phyloP scores from a whole-genome alignment of 2,888 invertebrate genomes.

The Oconnorella tubifera region DNA sequence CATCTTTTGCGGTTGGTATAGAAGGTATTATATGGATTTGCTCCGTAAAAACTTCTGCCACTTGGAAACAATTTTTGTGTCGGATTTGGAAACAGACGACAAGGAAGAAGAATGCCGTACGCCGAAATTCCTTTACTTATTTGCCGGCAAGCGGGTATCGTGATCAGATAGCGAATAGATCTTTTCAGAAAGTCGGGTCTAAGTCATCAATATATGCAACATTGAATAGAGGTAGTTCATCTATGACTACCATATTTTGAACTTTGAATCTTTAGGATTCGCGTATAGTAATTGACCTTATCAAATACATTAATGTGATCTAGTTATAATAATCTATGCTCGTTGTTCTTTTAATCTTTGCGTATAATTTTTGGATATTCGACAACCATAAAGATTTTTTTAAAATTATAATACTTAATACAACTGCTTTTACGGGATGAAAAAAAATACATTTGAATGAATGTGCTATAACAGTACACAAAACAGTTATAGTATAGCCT shows the following conservation, averaged over 20 bases:
- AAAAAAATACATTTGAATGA: too few relatives aligned
- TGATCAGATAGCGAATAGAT: not conserved
- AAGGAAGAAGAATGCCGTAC: not conserved
- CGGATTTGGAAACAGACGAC: not conserved
- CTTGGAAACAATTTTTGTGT: not conserved
- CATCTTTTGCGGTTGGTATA: not conserved
- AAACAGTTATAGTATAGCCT: too few relatives aligned
- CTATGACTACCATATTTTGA: not conserved
- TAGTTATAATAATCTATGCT: too few relatives aligned
- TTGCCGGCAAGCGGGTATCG: not conserved
- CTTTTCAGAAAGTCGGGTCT: not conserved
- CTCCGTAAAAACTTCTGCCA: not conserved
- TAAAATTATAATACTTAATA: too few relatives aligned
- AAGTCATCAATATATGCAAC: conserved; percentile 1
- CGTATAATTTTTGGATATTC: too few relatives aligned
- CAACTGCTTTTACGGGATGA: too few relatives aligned
- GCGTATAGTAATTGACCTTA: too few relatives aligned
- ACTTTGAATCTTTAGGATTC: too few relatives aligned
- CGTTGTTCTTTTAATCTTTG: too few relatives aligned
- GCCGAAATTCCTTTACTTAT: not conserved
- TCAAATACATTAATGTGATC: too few relatives aligned
- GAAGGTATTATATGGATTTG: not conserved
- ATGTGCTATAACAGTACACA: too few relatives aligned
- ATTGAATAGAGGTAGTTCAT: not conserved
- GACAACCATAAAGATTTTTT: too few relatives aligned